Percentiles rank a stretch among this genome's conserved stretches.
Evolutionary conservation across 2,113 vertebrate genomes (phyloP).

Genomic region (Corythaixoides concolor): DNA sequence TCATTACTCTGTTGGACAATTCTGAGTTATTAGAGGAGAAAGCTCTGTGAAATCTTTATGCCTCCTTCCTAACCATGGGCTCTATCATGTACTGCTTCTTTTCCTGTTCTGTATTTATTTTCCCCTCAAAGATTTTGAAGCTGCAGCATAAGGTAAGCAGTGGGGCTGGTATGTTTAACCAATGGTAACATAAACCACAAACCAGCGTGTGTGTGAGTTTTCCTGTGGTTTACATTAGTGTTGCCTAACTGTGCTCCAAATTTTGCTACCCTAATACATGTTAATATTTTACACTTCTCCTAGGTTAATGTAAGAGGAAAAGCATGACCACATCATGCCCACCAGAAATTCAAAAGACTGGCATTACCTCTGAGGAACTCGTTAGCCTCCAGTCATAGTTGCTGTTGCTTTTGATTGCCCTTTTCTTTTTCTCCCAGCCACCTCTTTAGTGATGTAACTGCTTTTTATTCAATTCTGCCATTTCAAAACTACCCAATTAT

Average conservation of each 20-base stretch:
- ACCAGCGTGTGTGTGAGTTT: not conserved
- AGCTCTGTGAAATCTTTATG: not conserved
- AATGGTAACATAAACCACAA: not conserved
- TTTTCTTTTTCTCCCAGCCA: not conserved
- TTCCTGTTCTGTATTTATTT: not conserved
- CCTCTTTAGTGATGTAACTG: not conserved
- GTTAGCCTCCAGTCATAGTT: not conserved
- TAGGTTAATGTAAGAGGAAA: not conserved
- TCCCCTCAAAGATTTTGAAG: not conserved
- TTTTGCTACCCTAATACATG: not conserved
- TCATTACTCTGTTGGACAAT: not conserved
- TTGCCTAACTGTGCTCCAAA: not conserved
- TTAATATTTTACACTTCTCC: not conserved
- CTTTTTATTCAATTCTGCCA: not conserved
- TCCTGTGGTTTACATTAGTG: not conserved
- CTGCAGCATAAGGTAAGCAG: not conserved
- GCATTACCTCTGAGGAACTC: not conserved
- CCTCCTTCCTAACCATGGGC: not conserved
- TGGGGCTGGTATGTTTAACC: not conserved
- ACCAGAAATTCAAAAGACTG: not conserved
- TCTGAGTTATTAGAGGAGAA: not conserved
- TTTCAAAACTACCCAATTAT: not conserved
- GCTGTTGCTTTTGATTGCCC: not conserved
- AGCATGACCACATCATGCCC: not conserved
- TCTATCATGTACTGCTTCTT: not conserved